Evolutionary conservation across 2,888 invertebrate genomes (phyloP).

Genomic region (Cantharis rufa): DNA sequence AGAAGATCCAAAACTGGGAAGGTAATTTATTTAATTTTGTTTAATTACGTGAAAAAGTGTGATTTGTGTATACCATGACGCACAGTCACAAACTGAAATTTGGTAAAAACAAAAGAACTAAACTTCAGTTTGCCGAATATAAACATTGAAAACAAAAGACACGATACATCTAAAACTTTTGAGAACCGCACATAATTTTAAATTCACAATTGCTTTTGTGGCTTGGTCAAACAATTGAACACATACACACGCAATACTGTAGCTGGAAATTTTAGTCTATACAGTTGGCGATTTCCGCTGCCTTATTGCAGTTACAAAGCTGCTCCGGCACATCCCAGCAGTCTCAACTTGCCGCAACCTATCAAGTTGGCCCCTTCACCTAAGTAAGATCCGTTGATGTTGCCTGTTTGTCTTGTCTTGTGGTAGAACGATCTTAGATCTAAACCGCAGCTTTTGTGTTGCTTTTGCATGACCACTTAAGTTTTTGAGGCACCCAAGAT

Average conservation of each 20-base stretch:
- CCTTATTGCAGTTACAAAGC: slow-evolving; percentile 93
- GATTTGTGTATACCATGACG: background rate
- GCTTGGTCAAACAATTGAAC: slow-evolving; percentile 5
- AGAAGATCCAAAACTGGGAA: slow-evolving; percentile 82
- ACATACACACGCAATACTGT: slow-evolving; percentile 37
- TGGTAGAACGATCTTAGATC: background rate
- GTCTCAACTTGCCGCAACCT: slow-evolving; percentile 77
- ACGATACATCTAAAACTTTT: background rate
- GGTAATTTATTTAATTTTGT: slow-evolving; percentile 57
- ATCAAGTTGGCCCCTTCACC: slow-evolving; percentile 76
- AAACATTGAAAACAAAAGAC: background rate
- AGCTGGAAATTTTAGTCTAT: slow-evolving; percentile 72
- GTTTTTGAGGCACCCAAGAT: background rate
- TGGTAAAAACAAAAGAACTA: background rate
- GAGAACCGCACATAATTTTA: background rate
- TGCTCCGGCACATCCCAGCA: slow-evolving; percentile 74
- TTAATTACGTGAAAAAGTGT: background rate
- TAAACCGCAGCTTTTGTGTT: background rate
- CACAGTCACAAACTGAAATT: background rate
- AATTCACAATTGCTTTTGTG: slow-evolving; percentile 18
- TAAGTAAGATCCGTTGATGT: slow-evolving; percentile 60
- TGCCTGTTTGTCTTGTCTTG: slow-evolving; percentile 13
- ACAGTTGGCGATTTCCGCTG: slow-evolving; percentile 95
- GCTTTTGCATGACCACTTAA: background rate
- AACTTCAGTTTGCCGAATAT: background rate